phyloP scores from a whole-genome alignment of 30 jellyfish, hydroid and myxozoan species.

The Kudoa iwatai region DNA sequence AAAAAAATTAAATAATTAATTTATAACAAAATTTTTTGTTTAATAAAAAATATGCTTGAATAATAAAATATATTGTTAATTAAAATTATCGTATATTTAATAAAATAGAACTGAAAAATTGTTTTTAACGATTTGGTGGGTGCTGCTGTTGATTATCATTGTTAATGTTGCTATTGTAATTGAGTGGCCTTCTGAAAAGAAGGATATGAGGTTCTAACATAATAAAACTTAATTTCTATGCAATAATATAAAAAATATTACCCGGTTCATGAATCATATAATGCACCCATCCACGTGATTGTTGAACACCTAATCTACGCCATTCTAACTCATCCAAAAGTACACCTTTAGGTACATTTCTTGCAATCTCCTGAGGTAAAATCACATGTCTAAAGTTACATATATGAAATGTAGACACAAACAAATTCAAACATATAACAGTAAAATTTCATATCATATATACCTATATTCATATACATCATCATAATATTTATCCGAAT shows the following conservation, averaged over 20 bases:
- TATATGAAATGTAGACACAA: background rate
- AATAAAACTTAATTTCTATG: no score
- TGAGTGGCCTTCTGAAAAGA: background rate
- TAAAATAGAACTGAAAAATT: no score
- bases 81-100: no score
- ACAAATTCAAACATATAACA: background rate
- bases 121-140: no score
- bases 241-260: conserved; percentile 1
- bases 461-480: conserved; percentile 16
- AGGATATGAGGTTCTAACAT: background rate
- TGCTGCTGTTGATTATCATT: no score
- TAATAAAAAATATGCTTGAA: no score
- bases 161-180: no score
- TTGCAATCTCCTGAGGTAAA: conserved; percentile 6
- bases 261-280: conserved; percentile 23
- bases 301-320: conserved; percentile 24
- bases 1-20: no score
- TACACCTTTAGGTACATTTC: conserved; percentile 8
- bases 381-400: conserved; percentile 11
- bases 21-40: no score
- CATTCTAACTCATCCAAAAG: conserved; percentile 17
- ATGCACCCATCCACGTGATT: conserved; percentile 30
- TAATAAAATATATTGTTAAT: no score
- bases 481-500: conserved; percentile 18
- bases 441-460: background rate